A percentile compares a stretch with the other conserved stretches of the same genome.
Evolutionary conservation across 2,113 vertebrate genomes (phyloP).

Genomic region (Xiphophorus hellerii): DNA sequence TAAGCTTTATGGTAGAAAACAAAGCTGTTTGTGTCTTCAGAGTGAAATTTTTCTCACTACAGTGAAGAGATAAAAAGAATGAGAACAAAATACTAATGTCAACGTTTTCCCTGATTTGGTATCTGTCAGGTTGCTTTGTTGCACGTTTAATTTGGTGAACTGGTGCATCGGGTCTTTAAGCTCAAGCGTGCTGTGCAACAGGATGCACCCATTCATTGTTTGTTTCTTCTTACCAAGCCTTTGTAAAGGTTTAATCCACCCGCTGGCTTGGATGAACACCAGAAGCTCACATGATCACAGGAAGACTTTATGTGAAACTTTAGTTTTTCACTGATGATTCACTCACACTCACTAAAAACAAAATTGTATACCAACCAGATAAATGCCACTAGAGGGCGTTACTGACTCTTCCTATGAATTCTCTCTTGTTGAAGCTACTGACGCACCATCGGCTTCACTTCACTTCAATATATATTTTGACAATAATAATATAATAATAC

Average conservation of each 20-base stretch:
- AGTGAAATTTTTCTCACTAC: neutral
- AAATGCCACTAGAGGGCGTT: conserved; percentile 33
- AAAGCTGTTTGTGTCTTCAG: neutral
- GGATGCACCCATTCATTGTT: neutral
- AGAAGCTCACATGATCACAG: conserved; percentile 7
- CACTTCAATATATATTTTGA: no score
- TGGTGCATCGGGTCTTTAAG: neutral
- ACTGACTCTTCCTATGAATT: neutral
- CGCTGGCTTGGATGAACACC: neutral
- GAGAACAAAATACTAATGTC: neutral
- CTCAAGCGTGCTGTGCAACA: neutral
- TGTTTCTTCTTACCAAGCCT: neutral
- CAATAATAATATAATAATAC: no score
- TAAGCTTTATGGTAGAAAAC: neutral
- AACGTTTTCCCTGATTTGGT: neutral
- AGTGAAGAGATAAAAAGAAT: neutral
- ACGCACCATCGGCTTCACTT: no score
- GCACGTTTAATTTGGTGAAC: neutral
- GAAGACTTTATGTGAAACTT: neutral
- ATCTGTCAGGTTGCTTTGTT: neutral
- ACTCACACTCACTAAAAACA: neutral
- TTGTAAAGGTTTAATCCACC: conserved; percentile 1
- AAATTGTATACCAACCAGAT: neutral
- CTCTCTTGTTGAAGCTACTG: neutral
- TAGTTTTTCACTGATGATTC: neutral